Evolutionary conservation across 2,113 vertebrate species (phyloP), one percentile per base, ranked within the genome.

Genomic region (Anser cygnoides): DNA sequence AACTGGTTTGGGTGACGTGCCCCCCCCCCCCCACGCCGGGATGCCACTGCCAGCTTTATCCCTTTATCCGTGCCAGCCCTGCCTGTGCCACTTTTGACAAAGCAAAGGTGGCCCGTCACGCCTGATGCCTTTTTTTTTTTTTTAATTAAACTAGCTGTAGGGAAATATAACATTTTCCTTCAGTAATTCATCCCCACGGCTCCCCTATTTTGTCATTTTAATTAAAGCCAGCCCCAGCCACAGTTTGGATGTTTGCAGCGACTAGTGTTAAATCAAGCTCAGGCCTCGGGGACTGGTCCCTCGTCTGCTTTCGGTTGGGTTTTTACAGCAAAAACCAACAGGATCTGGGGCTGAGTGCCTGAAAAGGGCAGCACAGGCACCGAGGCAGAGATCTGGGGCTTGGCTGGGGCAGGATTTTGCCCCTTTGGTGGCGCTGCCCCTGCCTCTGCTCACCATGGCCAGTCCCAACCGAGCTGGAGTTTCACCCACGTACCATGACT

Each of bases 181-280:
- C 94, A 13, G 66, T 93, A 93, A 85, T 87, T 95, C 96, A 96
- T 94, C 85, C 93, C 92, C 23, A 4, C 1, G 49, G 77, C 65
- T 85, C 63, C 57, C 88, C 41, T 75, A 4, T 89, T 94, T 82
- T 93, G 93, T 96, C 95, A 83, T 91, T 94, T 97, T 97, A 95
- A 97, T 97, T 98, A 97, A 95, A 97, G 83, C 33, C 25, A 33
- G 83, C 49, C 44, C 86, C 62, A 58, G 81, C 87, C 80, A 19
- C 15, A 29, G 43, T 55, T 76, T 39, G 61, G 93, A 89, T 55
- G 35, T 94, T 70, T 74, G 72, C 93, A 74, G 35, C 35, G 8
- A 65, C 52, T 31, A 70, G 95, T 65, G 37, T 85, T 93, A 96
- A 97, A 97, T 94, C 96, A 93, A 82, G 80, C 3, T n/a, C 82